Evolutionary conservation across 2,888 invertebrate species (phyloP), one percentile per base, ranked within the genome.

Genomic region (Lochmaea crataegi): DNA sequence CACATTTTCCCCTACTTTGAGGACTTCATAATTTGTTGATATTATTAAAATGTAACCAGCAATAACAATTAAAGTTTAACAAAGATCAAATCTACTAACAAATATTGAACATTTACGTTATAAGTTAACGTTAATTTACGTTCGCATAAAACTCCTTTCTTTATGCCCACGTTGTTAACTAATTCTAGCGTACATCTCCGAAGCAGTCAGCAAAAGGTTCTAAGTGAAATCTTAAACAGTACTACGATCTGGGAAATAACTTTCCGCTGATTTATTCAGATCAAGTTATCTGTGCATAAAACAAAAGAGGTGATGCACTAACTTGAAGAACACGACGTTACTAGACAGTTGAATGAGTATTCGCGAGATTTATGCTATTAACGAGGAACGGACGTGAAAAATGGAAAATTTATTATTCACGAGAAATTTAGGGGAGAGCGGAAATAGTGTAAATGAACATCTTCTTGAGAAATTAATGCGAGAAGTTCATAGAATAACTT

Each of bases 261-360:
- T 72, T 68, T 75, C 67, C 65, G 67, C 65, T 74, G 75, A 77
- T 76, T 76, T 78, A 77, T 76, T 73, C 75, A 73, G 76, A 77
- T 78, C 77, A 73, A 76, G 78, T 71, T 75, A 75, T 76, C 77
- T 77, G 73, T 65, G 70, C 78, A 76, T 77, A 76, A 77, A 78
- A 78, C 78, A 78, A 78, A 78, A 77, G 78, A 78, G 76, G 78
- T 78, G 78, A 77, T 77, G 77, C 75, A 74, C 77, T 73, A 73
- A 78, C 72, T 75, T 73, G 69, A 76, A 66, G 66, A 77, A 75
- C 76, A 77, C 76, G 77, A 75, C 77, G 73, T 77, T 75, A 76
- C 73, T 71, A 73, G 77, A 76, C 78, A 75, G 72, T 71, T 78
- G 78, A 78, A 78, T 78, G 73, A 77, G 68, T 76, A 75, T 75